Percentiles rank a stretch among this genome's conserved stretches.
Conservation (phyloP, 2,113 vertebrate species). For the Hylia prasina region DNA sequence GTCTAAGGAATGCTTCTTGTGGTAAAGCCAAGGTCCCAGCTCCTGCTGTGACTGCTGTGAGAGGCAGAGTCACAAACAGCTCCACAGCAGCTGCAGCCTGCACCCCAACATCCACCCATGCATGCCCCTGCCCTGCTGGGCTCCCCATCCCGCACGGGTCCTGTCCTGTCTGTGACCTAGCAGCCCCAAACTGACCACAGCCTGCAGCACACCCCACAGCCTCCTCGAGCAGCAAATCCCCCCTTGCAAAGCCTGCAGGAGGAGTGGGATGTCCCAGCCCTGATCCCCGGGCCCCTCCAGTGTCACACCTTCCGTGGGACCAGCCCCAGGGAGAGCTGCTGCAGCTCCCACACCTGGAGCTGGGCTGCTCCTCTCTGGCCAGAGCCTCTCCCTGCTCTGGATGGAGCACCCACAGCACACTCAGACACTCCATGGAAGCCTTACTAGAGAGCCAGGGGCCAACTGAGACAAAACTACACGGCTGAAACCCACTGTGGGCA, state of each 20-base stretch:
- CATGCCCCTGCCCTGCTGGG: not conserved
- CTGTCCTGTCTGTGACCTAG: fast-evolving
- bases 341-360: not conserved
- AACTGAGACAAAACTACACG: fast-evolving
- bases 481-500: not conserved
- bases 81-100: not conserved
- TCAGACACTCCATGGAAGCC: not conserved
- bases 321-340: not conserved
- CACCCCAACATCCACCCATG: not conserved
- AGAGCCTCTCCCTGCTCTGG: not conserved
- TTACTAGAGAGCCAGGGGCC: not conserved
- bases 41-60: not conserved
- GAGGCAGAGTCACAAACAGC: not conserved
- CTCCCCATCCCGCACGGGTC: fast-evolving
- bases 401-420: not conserved
- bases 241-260: fast-evolving
- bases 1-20: not conserved
- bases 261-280: not conserved
- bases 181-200: not conserved
- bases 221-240: not conserved
- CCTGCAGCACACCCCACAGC: not conserved
- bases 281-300: not conserved
- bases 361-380: not conserved
- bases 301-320: fast-evolving
- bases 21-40: not conserved